Percentiles rank a stretch among this genome's conserved stretches.
Evolutionary conservation across 2,888 invertebrate genomes (phyloP).

Genomic region (Drosophila testacea): DNA sequence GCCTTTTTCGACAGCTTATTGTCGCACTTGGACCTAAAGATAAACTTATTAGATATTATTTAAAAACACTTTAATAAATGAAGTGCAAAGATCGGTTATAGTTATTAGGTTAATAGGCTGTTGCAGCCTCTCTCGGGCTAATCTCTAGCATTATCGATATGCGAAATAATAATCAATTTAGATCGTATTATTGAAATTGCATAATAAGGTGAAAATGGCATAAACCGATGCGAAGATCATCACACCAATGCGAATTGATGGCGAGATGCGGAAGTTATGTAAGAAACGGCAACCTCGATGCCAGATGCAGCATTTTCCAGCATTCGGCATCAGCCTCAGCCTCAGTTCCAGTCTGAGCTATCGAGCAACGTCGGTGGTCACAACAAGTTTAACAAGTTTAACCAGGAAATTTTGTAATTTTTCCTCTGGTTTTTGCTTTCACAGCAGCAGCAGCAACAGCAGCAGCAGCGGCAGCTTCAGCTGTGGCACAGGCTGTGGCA

Average conservation of each 20-base stretch:
- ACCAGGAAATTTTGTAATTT: slow-evolving; percentile 81
- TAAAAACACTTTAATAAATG: background rate
- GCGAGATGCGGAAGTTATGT: slow-evolving; percentile 75
- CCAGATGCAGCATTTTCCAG: slow-evolving; percentile 27
- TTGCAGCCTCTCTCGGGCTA: background rate
- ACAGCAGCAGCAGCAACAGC: slow-evolving; percentile 36
- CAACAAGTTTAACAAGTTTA: slow-evolving; percentile 75
- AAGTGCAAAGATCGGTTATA: background rate
- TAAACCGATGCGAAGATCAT: slow-evolving; percentile 51
- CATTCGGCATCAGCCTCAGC: slow-evolving; percentile 18
- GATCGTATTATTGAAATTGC: slow-evolving; percentile 53
- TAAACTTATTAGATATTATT: background rate
- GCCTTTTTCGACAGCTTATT: no score
- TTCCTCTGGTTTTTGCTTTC: slow-evolving; percentile 63
- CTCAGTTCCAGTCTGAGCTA: slow-evolving; percentile 30
- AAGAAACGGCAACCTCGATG: slow-evolving; percentile 50
- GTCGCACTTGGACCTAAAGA: background rate
- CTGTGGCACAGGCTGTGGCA: slow-evolving; percentile 33
- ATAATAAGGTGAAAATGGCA: slow-evolving; percentile 62
- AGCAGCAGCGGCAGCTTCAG: slow-evolving; percentile 8
- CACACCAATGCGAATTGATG: slow-evolving; percentile 62
- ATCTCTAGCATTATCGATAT: slow-evolving; percentile 9
- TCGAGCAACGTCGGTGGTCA: slow-evolving; percentile 44
- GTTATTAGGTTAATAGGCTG: background rate
- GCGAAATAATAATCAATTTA: slow-evolving; percentile 27